These are phyloP conservation scores for Brachirus orientalis DNA, from an alignment of 2,113 vertebrate species.

Conservation along the genomic window DNA sequence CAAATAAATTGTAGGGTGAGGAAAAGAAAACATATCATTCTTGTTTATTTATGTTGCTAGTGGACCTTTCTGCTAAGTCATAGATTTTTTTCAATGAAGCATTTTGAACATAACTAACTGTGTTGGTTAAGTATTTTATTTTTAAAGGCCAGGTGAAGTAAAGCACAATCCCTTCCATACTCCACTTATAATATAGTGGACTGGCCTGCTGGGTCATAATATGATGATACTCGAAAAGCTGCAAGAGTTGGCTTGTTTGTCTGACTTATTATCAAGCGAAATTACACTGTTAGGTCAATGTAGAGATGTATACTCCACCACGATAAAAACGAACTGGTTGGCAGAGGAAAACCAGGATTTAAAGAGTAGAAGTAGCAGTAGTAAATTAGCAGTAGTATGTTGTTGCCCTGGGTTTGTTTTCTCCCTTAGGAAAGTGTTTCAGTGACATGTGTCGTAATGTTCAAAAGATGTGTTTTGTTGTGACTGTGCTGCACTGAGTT, in stretches of 20 bases:
- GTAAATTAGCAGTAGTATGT: neutral
- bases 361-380: neutral
- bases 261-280: neutral
- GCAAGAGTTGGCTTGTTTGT: no score
- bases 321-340: neutral
- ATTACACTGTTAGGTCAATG: neutral
- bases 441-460: conserved; percentile 35
- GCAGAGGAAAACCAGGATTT: neutral
- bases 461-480: conserved; percentile 29
- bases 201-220: no score
- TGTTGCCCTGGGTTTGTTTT: neutral
- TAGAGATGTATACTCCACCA: neutral
- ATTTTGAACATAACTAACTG: no score
- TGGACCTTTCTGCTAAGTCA: no score
- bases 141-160: neutral
- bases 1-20: neutral
- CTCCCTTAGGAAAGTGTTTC: neutral
- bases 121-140: neutral
- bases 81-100: no score
- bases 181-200: no score
- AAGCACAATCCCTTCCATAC: no score
- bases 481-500: conserved; percentile 25
- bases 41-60: no score
- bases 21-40: no score
- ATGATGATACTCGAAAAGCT: no score